phyloP scores from a whole-genome alignment of 2,888 invertebrate species.

The Eupithecia vulgata region DNA sequence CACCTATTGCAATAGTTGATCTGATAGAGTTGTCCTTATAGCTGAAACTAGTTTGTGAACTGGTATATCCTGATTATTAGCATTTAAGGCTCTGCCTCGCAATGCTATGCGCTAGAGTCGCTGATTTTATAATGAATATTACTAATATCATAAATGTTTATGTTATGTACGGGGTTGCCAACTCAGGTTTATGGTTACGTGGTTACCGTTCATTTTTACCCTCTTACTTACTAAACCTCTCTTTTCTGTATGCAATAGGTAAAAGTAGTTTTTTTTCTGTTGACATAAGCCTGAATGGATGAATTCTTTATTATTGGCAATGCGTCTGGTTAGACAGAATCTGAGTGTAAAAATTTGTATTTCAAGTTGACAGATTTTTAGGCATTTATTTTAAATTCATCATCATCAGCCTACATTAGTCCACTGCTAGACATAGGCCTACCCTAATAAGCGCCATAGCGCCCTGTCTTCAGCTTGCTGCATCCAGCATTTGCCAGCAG shows the following conservation, averaged over 20 bases:
- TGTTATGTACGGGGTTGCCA: conserved; percentile 1
- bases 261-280: neutral
- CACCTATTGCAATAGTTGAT: conserved; percentile 12
- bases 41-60: conserved; percentile 10
- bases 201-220: neutral
- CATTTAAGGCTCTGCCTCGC: conserved; percentile 4
- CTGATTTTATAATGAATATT: conserved; percentile 6
- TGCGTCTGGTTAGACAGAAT: too few species aligned
- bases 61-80: conserved; percentile 16
- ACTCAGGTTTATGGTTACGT: neutral
- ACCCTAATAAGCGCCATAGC: too few species aligned
- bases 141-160: neutral
- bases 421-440: too few species aligned
- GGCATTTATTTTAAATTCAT: too few species aligned
- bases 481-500: too few species aligned
- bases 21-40: neutral
- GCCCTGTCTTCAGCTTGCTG: too few species aligned
- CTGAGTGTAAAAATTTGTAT: neutral
- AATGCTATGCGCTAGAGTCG: neutral
- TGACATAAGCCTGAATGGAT: too few species aligned
- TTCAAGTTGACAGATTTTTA: too few species aligned
- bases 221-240: neutral
- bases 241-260: neutral
- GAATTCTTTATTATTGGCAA: too few species aligned
- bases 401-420: too few species aligned